Conservation (phyloP, 2,113 vertebrate genomes). For the Microtus montanus region DNA sequence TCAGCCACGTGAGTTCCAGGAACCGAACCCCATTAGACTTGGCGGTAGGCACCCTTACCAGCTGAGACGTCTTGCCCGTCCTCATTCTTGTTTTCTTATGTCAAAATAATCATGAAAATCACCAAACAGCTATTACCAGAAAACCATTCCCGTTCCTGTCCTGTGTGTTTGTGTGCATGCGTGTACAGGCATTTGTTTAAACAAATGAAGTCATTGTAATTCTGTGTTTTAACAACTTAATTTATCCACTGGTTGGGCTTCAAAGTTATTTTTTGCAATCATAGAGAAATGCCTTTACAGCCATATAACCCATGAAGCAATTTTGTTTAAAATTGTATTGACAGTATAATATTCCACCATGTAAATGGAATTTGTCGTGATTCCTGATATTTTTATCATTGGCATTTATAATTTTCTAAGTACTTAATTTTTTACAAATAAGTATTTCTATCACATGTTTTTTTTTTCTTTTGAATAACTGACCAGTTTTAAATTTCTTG, state of each 20-base stretch:
- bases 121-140: constrained; percentile 15
- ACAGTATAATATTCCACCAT: background rate
- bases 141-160: background rate
- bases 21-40: too few species aligned
- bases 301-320: background rate
- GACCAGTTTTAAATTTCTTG: background rate
- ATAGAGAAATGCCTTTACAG: constrained; percentile 19
- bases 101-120: constrained; percentile 34
- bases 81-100: constrained; percentile 26
- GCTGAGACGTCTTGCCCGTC: background rate
- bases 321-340: background rate
- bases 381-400: background rate
- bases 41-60: too few species aligned
- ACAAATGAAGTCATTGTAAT: background rate
- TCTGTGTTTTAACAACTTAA: constrained; percentile 40
- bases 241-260: background rate
- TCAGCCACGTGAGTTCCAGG: background rate
- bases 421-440: constrained; percentile 6
- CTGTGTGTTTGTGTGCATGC: background rate
- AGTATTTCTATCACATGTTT: background rate
- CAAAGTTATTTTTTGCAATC: constrained; percentile 23
- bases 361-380: constrained; percentile 12
- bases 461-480: constrained; percentile 40
- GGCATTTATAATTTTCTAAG: constrained; percentile 15
- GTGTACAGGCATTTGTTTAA: background rate